Base-by-base conservation (phyloP, 2,888 invertebrate genomes). In the Caenorhabditis uteleia region DNA sequence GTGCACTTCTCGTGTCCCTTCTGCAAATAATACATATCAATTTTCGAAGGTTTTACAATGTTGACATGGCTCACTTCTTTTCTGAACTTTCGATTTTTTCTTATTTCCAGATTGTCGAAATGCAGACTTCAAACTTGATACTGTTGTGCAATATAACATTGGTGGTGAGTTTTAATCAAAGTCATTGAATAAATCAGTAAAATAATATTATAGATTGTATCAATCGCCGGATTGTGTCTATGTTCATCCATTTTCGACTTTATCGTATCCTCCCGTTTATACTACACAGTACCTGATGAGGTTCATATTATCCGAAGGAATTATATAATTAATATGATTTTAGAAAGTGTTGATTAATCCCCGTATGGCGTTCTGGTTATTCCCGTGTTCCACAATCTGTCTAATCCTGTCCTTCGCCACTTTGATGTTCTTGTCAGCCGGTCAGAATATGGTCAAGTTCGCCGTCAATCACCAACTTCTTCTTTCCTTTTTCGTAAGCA, bases 261-360 rank as follows among this genome's bases (percentile, higher is more conserved):
- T 39, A 69, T 72, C 31, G 69, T 72, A 3, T 47, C 59, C 2
- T 62, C 66, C 3, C 48, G 48, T 25, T 42, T 67, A 16, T 72
- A 72, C 27, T 72, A 67, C 29, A 72, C 72, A 2, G 51, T 69
- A 27, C 72, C 72, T 3, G 67, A 72, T 40, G 59, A 67, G 44
- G 71, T 68, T 18, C 58, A 51, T 50, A 4, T 50, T 16, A 25
- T 34, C 23, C 20, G 4, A 21, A 21, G 25, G 8, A 29, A 7
- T 45, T 7, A 14, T 29, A 12, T 12, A 43, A 23, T 18, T 20
- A 12, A 29, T 21, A 10, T 29, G 20, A 12, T 54, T 68, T 39
- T 49, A 69, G 69, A 55, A 51, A 43, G 48, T 70, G 10, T 53
- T 70, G 2, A 59, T 70, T 27, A 48, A 57, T 20, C 70, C 70